These are phyloP conservation scores for Mythimna pallens DNA, from an alignment of 2,888 invertebrate genomes.

Conservation along the genomic window DNA sequence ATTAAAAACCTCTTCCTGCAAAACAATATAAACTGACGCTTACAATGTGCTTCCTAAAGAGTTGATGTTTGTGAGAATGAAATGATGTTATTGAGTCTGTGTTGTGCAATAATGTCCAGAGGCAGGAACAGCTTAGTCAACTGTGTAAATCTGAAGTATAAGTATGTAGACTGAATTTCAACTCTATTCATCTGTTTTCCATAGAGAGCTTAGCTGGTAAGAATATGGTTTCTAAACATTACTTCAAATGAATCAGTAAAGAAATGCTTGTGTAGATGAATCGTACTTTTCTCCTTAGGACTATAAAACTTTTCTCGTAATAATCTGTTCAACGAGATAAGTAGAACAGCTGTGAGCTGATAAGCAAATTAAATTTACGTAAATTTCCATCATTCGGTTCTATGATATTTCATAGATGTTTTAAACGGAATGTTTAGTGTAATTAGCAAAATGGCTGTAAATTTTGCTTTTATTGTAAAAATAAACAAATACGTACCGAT, in stretches of 20 bases:
- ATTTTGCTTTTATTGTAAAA: neutral
- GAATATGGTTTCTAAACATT: neutral
- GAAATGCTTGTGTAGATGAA: neutral
- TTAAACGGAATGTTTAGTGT: neutral
- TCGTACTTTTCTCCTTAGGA: neutral
- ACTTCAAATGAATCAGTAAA: neutral
- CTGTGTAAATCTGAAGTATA: no score
- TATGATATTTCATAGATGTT: neutral
- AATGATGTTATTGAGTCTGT: neutral
- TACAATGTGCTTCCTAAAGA: neutral
- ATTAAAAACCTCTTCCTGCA: no score
- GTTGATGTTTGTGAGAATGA: neutral
- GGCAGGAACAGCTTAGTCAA: neutral
- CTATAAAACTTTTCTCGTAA: no score
- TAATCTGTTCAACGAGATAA: neutral
- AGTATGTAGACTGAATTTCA: neutral
- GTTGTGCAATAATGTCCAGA: neutral
- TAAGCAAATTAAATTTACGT: neutral
- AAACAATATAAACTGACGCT: no score
- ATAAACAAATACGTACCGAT: slow-evolving; percentile 64
- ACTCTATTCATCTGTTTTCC: neutral
- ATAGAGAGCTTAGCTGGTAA: no score
- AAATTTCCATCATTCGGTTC: neutral
- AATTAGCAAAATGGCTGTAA: neutral
- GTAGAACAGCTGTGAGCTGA: slow-evolving; percentile 21